phyloP scores from a whole-genome alignment of 2,888 invertebrate genomes.

The Emmelina monodactyla region DNA sequence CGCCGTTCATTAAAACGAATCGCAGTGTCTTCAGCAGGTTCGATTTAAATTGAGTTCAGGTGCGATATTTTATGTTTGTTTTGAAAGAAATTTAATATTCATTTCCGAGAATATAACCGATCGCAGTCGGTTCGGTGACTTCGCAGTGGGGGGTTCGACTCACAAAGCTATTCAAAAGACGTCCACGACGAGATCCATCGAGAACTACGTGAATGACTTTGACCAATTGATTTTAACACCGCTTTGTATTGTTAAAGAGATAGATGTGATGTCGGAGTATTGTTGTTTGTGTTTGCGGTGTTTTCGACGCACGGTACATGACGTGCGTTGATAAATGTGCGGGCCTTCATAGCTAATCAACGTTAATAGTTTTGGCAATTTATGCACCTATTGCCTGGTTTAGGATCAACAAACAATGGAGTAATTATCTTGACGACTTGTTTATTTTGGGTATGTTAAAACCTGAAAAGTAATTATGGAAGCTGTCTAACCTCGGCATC shows the following conservation, averaged over 20 bases:
- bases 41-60: constrained; percentile 16
- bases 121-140: constrained; percentile 24
- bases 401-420: too few relatives aligned
- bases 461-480: not conserved
- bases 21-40: constrained; percentile 17
- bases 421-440: too few relatives aligned
- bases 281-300: constrained; percentile 25
- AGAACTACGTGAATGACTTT: constrained; percentile 43
- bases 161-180: constrained; percentile 43
- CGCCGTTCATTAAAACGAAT: constrained; percentile 20
- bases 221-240: constrained; percentile 58
- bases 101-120: constrained; percentile 27
- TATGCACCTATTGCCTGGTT: too few relatives aligned
- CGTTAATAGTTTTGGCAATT: too few relatives aligned
- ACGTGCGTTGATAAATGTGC: too few relatives aligned
- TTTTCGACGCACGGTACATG: not conserved
- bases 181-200: constrained; percentile 32
- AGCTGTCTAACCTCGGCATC: constrained; percentile 28
- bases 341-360: too few relatives aligned
- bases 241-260: constrained; percentile 31
- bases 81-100: constrained; percentile 17
- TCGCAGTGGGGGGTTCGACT: constrained; percentile 43
- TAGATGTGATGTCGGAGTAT: constrained; percentile 24
- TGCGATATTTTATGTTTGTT: constrained; percentile 16
- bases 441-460: too few relatives aligned